Conservation (phyloP, 2,888 invertebrate genomes). For the Agonopterix heracliana region DNA sequence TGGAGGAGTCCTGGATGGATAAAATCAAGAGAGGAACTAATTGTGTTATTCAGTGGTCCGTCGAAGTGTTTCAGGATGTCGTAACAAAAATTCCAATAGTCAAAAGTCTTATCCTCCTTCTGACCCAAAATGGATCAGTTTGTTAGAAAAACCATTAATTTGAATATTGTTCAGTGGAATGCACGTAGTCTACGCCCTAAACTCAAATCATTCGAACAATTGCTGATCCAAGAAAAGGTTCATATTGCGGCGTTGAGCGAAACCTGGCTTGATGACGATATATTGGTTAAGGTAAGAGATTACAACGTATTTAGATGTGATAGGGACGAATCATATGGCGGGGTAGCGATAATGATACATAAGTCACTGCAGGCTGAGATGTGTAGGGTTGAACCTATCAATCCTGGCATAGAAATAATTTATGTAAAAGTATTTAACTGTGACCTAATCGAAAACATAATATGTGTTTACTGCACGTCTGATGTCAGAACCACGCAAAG, state of each 20-base stretch:
- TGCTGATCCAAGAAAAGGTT: conserved; percentile 10
- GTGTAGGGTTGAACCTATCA: not conserved
- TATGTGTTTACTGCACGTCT: conserved; percentile 15
- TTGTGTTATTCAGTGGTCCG: too few species aligned
- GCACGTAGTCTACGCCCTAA: conserved; percentile 10
- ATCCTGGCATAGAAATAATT: conserved; percentile 10
- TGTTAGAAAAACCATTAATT: not conserved
- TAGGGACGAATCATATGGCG: conserved; percentile 11
- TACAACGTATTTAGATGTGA: conserved; percentile 12
- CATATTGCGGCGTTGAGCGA: conserved; percentile 15
- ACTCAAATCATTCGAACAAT: conserved; percentile 2
- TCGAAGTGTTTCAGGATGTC: too few species aligned
- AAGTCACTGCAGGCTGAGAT: conserved; percentile 5
- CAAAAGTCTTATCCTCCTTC: too few species aligned
- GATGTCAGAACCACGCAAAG: not conserved
- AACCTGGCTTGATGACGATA: conserved; percentile 14
- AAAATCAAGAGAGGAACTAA: too few species aligned
- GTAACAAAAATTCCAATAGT: too few species aligned
- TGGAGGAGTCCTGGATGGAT: too few species aligned
- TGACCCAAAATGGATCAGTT: not conserved
- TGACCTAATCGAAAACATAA: conserved; percentile 7
- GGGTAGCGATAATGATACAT: conserved; percentile 13
- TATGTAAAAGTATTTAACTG: conserved; percentile 9
- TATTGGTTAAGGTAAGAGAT: conserved; percentile 1
- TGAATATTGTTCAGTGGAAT: conserved; percentile 12